A percentile compares a stretch with the other conserved stretches of the same genome.
Evolutionary conservation across 2,888 invertebrate genomes (phyloP).

Genomic region (Andrena fulva): DNA sequence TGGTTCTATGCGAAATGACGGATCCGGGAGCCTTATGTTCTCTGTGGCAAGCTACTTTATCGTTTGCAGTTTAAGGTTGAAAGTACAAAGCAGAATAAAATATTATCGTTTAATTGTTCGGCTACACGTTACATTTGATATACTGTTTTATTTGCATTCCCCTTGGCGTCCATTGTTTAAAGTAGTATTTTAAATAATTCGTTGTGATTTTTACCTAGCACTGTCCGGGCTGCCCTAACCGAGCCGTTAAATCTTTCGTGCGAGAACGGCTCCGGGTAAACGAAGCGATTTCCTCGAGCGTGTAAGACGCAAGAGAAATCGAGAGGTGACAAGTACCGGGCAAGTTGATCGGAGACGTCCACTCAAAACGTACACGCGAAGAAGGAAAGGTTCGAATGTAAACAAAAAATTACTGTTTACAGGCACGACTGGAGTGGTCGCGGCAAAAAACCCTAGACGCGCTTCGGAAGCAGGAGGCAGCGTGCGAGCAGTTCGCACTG

Average conservation of each 20-base stretch:
- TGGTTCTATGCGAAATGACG: too few species aligned
- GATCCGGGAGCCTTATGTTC: too few species aligned
- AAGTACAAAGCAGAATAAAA: too few species aligned
- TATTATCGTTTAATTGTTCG: too few species aligned
- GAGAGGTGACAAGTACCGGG: background rate
- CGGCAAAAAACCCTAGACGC: constrained; percentile 44
- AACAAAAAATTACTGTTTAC: constrained; percentile 44
- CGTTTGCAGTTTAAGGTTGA: too few species aligned
- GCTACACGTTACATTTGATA: background rate
- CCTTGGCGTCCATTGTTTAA: background rate
- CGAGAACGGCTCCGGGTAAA: background rate
- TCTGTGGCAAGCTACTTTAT: too few species aligned
- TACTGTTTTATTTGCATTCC: background rate
- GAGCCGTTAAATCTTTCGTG: background rate
- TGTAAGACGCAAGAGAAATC: background rate
- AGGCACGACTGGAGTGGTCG: background rate
- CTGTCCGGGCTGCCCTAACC: background rate
- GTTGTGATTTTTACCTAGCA: constrained; percentile 1
- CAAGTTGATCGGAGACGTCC: background rate
- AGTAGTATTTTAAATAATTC: background rate
- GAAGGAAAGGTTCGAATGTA: constrained; percentile 5
- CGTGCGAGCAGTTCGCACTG: constrained; percentile 46
- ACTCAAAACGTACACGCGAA: background rate
- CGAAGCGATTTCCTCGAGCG: background rate
- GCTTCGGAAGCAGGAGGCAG: constrained; percentile 28